Conservation (phyloP, 2,113 vertebrate species). For the Xerus inauris region DNA sequence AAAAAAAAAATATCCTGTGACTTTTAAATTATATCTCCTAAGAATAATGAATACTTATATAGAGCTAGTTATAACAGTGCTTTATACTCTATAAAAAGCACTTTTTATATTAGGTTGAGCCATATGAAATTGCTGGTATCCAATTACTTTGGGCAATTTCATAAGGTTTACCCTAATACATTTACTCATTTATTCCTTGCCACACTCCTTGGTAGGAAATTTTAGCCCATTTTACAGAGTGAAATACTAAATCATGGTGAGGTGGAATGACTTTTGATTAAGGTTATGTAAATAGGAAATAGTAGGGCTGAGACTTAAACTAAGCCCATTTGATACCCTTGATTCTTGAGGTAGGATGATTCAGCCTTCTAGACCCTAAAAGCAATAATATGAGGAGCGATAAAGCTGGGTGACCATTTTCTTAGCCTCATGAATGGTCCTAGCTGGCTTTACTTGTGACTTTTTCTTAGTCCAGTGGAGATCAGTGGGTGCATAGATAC, state of each 20-base stretch:
- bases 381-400: neutral
- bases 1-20: conserved; percentile 60
- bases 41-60: conserved; percentile 33
- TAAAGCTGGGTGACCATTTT: neutral
- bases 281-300: neutral
- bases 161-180: neutral
- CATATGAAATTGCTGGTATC: conserved; percentile 23
- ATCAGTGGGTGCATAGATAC: neutral
- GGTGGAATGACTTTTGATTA: conserved; percentile 38
- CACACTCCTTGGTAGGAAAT: neutral
- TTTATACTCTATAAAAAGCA: conserved; percentile 48
- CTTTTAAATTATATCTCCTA: conserved; percentile 52
- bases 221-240: conserved; percentile 46
- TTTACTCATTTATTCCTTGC: conserved; percentile 50
- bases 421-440: neutral
- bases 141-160: conserved; percentile 37
- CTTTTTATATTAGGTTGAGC: conserved; percentile 33
- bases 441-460: neutral
- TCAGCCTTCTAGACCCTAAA: neutral
- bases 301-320: conserved; percentile 1
- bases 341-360: neutral
- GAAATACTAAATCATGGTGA: conserved; percentile 30
- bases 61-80: conserved; percentile 3
- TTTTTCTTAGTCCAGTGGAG: conserved; percentile 37
- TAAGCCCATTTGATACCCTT: neutral